Base-by-base conservation (phyloP, 2,113 vertebrate species). In the Thomomys bottae region DNA sequence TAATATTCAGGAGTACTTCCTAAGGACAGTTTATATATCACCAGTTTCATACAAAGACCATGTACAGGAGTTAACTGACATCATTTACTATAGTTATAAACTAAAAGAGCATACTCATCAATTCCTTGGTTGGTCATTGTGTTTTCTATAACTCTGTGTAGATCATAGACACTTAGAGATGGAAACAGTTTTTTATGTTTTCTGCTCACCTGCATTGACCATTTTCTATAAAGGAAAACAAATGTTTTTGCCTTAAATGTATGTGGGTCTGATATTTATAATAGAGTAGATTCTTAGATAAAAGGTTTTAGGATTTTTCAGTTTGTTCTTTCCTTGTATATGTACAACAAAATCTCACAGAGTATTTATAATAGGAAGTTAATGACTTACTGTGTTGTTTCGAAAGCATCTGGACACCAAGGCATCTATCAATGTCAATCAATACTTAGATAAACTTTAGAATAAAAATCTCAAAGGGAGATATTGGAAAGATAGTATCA, bases 261-360 rank as follows among this genome's bases (percentile, higher is more conserved):
- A 18, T 59, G 15, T 63, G 8, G 24, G 85, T 92, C 67, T 88
- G n/a, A 92, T 20, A 72, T 88, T 36, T 76, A 88, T 34, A 90
- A 54, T 59, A 34, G 2, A 26, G 63, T 72, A 28, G 17, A 23
- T 76, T 85, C 26, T 68, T 23, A 59, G 6, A 81, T 32, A 81
- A 40, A 49, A 54, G 6, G 8, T 70, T 87, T 78, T 76, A 80
- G 42, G 14, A 61, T 73, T 67, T 30, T 90, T 30, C 77, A 30
- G 78, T 67, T 66, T 90, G 40, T 80, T 6, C 32, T 40, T 96
- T 73, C 18, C 59, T 91, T 63, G 6, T 40, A 73, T 36, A 75
- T 9, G 26, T 26, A 72, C 49, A 30, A 32, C 15, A 85, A 63
- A 73, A 45, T 70, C 20, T 73, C 40, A 64, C 2, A 89, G 24